These are phyloP conservation scores for Hozukius guyotensis DNA, from an alignment of 2,797 vertebrate species.

Conservation along the genomic window DNA sequence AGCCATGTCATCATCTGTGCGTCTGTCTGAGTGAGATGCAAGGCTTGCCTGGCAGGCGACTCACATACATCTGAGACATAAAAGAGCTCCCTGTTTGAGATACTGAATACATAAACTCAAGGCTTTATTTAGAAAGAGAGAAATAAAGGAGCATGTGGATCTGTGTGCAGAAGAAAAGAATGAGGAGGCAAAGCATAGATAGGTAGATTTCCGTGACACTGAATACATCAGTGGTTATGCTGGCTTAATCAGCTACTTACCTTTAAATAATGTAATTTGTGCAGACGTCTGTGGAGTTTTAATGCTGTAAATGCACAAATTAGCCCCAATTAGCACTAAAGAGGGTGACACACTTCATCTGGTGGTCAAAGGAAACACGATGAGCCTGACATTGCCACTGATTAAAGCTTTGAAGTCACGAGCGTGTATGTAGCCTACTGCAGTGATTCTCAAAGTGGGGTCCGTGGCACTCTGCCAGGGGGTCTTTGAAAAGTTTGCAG, in stretches of 20 bases:
- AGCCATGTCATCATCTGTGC: constrained; percentile 52
- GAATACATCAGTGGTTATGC: not conserved
- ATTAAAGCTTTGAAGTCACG: constrained; percentile 53
- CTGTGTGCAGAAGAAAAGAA: not conserved
- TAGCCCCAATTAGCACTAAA: constrained; percentile 20
- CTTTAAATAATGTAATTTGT: not conserved
- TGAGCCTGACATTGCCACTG: constrained; percentile 32
- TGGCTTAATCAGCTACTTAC: not conserved
- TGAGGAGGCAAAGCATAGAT: not conserved
- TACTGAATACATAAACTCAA: constrained; percentile 54
- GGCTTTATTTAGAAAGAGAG: constrained; percentile 49
- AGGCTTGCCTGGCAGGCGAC: constrained; percentile 59
- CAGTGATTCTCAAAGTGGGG: not conserved
- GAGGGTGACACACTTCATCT: constrained; percentile 15
- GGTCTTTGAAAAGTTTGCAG: not conserved
- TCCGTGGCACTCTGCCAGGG: not conserved
- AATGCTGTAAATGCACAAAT: not conserved
- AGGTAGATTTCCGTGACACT: not conserved
- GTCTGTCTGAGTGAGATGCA: constrained; percentile 41
- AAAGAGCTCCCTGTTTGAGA: constrained; percentile 59
- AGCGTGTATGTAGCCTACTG: not conserved
- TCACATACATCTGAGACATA: constrained; percentile 56
- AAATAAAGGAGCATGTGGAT: constrained; percentile 7
- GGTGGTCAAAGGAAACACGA: constrained; percentile 25
- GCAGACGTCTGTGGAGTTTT: not conserved